These are phyloP conservation scores for Embiotoca jacksoni DNA, from an alignment of 2,113 vertebrate species.

Conservation along the genomic window DNA sequence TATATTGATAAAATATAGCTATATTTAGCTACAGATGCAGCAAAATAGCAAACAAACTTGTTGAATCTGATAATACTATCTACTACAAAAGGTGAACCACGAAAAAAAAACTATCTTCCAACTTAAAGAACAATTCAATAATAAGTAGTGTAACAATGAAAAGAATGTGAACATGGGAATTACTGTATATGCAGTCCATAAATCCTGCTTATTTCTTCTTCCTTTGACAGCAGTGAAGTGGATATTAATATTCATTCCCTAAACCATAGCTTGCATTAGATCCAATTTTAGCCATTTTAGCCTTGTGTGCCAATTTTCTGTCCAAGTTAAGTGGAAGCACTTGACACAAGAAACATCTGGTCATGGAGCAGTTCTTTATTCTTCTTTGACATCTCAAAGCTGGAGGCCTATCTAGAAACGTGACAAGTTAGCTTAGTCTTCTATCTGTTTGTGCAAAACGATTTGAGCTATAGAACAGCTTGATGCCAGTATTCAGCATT, in stretches of 20 bases:
- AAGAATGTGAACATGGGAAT: conserved; percentile 22
- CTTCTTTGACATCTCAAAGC: conserved; percentile 50
- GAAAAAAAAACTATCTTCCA: neutral
- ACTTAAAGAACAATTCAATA: neutral
- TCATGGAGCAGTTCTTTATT: conserved; percentile 42
- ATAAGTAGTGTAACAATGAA: conserved; percentile 13
- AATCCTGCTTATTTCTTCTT: conserved; percentile 34
- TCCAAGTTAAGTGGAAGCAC: conserved; percentile 72
- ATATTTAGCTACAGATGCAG: conserved; percentile 16
- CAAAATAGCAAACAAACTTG: conserved; percentile 27
- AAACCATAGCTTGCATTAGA: conserved; percentile 68
- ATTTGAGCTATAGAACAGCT: neutral
- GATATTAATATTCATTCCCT: conserved; percentile 75
- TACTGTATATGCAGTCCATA: conserved; percentile 47
- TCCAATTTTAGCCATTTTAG: conserved; percentile 62
- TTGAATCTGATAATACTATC: neutral
- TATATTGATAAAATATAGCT: conserved; percentile 66
- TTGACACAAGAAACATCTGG: conserved; percentile 71
- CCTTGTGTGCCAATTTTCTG: conserved; percentile 65
- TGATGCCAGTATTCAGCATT: neutral
- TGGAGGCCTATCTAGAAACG: conserved; percentile 5
- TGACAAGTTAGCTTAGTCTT: conserved; percentile 25
- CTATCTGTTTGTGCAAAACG: conserved; percentile 11
- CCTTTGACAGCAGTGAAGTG: conserved; percentile 67
- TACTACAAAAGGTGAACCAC: neutral